Percentiles rank a stretch among this genome's conserved stretches.
Conservation (phyloP, 53 echinoderm and acorn worm species). For the Luidia sarsii region DNA sequence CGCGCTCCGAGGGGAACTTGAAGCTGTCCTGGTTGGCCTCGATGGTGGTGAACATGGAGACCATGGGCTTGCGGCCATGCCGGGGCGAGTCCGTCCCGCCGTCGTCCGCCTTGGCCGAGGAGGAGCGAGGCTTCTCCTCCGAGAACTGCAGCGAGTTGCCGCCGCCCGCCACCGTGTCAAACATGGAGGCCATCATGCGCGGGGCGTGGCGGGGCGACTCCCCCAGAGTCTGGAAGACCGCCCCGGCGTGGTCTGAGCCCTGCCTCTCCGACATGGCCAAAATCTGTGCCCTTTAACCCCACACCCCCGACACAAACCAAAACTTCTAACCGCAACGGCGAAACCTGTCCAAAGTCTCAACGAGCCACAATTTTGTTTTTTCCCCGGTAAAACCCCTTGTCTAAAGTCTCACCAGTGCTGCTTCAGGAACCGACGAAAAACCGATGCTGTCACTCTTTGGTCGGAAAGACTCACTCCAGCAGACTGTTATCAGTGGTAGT, state of each 20-base stretch:
- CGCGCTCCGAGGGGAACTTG: constrained; percentile 86
- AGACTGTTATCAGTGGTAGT: too few relatives aligned
- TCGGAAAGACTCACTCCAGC: too few relatives aligned
- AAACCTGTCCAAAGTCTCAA: too few relatives aligned
- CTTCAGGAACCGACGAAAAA: too few relatives aligned
- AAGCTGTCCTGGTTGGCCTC: constrained; percentile 80
- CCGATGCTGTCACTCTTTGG: too few relatives aligned
- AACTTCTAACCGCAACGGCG: too few relatives aligned
- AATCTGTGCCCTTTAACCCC: too few relatives aligned
- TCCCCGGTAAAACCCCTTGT: too few relatives aligned
- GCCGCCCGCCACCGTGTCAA: constrained; percentile 74
- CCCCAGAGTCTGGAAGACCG: constrained; percentile 52
- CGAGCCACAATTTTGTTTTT: too few relatives aligned
- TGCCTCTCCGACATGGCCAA: constrained; percentile 40
- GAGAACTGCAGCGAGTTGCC: constrained; percentile 88
- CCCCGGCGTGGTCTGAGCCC: constrained; percentile 29
- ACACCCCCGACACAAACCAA: too few relatives aligned
- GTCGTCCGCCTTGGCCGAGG: constrained; percentile 9
- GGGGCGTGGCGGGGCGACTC: constrained; percentile 63
- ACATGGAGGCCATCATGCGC: constrained; percentile 69
- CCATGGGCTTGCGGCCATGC: constrained; percentile 59
- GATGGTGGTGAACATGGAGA: constrained; percentile 52
- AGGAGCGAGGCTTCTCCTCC: constrained; percentile 52
- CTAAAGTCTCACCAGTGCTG: too few relatives aligned
- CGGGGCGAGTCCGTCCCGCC: constrained; percentile 58